phyloP scores from a whole-genome alignment of 2,888 invertebrate genomes.

The Linnaemya vulpina region DNA sequence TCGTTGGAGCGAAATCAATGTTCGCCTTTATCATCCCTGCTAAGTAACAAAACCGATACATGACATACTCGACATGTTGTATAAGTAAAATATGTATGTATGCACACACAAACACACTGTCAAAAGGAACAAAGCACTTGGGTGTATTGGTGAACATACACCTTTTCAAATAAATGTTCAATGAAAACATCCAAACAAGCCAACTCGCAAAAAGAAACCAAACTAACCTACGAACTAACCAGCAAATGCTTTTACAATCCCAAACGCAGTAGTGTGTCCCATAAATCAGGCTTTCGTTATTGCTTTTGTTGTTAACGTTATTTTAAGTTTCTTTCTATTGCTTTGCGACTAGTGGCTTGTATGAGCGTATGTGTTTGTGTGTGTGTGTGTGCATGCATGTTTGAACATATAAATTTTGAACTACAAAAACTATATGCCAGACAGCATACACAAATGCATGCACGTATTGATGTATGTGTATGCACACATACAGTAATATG shows the following conservation, averaged over 20 bases:
- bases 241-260: constrained; percentile 54
- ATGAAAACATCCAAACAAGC: constrained; percentile 11
- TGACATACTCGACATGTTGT: not conserved
- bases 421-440: constrained; percentile 38
- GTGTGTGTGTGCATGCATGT: not conserved
- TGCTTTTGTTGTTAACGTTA: constrained; percentile 25
- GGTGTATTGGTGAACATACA: not conserved
- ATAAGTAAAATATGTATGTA: not conserved
- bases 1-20: too few species aligned
- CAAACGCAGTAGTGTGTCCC: constrained; percentile 59
- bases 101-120: not conserved
- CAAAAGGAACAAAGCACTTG: not conserved
- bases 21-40: too few species aligned
- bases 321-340: constrained; percentile 37
- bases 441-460: not conserved
- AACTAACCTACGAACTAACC: constrained; percentile 33
- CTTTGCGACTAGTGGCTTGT: not conserved
- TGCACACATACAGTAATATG: not conserved
- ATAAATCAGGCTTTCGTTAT: constrained; percentile 70
- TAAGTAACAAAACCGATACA: too few species aligned
- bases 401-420: not conserved
- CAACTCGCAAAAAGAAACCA: constrained; percentile 1
- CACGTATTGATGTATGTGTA: not conserved
- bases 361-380: not conserved
- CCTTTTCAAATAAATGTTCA: constrained; percentile 28